Evolutionary conservation across 1,140 invertebrate genomes (phyloP), one percentile per base, ranked within the genome.

Genomic region (Eurosta solidaginis): DNA sequence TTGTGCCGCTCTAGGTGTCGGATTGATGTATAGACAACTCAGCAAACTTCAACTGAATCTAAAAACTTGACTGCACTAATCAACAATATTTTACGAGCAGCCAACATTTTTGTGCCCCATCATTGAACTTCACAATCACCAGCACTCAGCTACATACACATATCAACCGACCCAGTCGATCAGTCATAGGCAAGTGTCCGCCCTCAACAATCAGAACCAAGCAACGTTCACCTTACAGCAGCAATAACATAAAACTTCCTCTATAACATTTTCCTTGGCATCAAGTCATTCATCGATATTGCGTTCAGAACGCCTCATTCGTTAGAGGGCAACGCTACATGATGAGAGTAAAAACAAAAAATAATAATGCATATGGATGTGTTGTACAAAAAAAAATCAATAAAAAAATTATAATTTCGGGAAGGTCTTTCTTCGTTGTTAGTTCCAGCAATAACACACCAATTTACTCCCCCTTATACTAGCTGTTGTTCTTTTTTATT

Each of bases 101-200:
- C 27, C 7, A 20, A n/a, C 12, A 22, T 17, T 40, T 68, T 2
- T 29, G 36, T n/a, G n/a, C n/a, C n/a, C n/a, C 54, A 17, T 12
- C 27, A 7, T 40, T 68, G 59, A 68, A 68, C 59, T 68, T 68
- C 33, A 68, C 59, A 68, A 59, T 59, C 54, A 59, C 54, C 29
- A 54, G 27, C 52, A 20, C 27, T 7, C 59, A 68, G 33, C 20
- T n/a, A n/a, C n/a, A n/a, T n/a, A n/a, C n/a, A n/a, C n/a, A n/a
- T n/a, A 59, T 3, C 54, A 40, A 33, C 33, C 33, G 59, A 22
- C 59, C 33, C 20, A 36, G 33, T 42, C 36, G 59, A 68, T 22
- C 59, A 68, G 1, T 36, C 59, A 68, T 20, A 36, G 33, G n/a
- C 59, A 68, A 68, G 27, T 68, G 33, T 20, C 54, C 54, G 54